Conservation (phyloP, 37 sponge, comb jelly and placozoan species). For the Theonella swinhoei region DNA sequence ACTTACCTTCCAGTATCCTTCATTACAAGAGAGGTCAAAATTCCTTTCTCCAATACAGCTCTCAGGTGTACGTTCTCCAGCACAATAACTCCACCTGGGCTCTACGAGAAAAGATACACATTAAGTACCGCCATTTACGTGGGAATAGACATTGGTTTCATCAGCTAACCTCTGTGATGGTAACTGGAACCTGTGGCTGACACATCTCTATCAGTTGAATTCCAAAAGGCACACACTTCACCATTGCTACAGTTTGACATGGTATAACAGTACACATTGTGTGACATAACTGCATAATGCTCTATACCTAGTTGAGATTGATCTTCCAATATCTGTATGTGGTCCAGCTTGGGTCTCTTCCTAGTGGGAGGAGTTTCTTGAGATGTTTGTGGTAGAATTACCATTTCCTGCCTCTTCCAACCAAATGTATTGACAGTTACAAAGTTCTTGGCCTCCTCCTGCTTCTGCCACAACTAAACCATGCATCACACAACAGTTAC, state of each 20-base stretch:
- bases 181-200: not conserved
- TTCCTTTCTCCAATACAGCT: slow-evolving; percentile 7
- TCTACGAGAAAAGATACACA: too few species aligned
- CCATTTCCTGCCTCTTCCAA: slow-evolving; percentile 49
- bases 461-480: slow-evolving; percentile 17
- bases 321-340: slow-evolving; percentile 7
- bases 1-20: slow-evolving; percentile 19
- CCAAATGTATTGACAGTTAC: slow-evolving; percentile 46
- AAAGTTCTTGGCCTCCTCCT: not conserved
- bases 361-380: not conserved
- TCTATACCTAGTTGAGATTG: slow-evolving; percentile 9
- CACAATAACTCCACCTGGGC: not conserved
- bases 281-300: not conserved
- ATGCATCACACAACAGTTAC: too few species aligned
- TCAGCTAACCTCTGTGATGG: not conserved
- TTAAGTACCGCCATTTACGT: too few species aligned
- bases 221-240: not conserved
- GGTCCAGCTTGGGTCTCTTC: not conserved
- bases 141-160: too few species aligned
- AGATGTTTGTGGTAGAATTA: not conserved
- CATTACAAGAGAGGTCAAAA: slow-evolving; percentile 20
- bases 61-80: slow-evolving; percentile 33
- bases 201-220: not conserved
- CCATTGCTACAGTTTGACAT: not conserved
- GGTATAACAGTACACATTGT: not conserved